Conservation (phyloP, 2,888 invertebrate species). For the Megaustenia siamemsis region DNA sequence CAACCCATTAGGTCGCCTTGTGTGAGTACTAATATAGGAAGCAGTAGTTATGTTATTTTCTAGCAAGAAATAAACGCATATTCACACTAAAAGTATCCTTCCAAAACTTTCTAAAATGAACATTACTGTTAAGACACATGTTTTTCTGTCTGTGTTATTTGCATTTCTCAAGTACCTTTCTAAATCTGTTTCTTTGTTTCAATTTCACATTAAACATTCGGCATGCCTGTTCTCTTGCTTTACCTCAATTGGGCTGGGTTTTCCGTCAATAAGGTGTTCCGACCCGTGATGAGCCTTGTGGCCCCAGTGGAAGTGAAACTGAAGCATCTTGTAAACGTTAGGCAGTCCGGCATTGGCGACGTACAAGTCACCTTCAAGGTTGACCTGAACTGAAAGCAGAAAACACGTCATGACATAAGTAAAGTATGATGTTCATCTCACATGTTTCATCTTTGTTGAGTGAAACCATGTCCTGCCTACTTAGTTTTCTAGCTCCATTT, state of each 20-base stretch:
- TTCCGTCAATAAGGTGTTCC: slow-evolving; percentile 88
- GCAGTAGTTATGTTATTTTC: too few relatives aligned
- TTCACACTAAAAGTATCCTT: background rate
- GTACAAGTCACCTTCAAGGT: slow-evolving; percentile 67
- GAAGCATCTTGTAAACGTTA: slow-evolving; percentile 82
- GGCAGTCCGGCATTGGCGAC: slow-evolving; percentile 72
- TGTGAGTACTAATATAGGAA: too few relatives aligned
- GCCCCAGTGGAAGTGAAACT: slow-evolving; percentile 92
- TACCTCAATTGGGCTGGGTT: slow-evolving; percentile 82
- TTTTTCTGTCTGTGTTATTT: background rate
- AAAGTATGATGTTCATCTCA: background rate
- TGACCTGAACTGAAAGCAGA: slow-evolving; percentile 66
- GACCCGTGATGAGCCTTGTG: slow-evolving; percentile 87
- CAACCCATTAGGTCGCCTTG: too few relatives aligned
- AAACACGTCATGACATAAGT: background rate
- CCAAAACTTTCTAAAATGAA: background rate
- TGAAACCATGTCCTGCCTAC: too few relatives aligned
- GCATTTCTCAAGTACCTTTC: slow-evolving; percentile 24
- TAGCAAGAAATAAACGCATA: background rate
- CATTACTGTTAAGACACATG: background rate
- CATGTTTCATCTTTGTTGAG: too few relatives aligned
- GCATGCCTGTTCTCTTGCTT: slow-evolving; percentile 13
- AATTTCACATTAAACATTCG: slow-evolving; percentile 3
- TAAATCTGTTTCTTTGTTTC: slow-evolving; percentile 16
- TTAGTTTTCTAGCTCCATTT: too few relatives aligned